Evolutionary conservation across 2,113 vertebrate species (phyloP).

Genomic region (Narcine bancroftii): DNA sequence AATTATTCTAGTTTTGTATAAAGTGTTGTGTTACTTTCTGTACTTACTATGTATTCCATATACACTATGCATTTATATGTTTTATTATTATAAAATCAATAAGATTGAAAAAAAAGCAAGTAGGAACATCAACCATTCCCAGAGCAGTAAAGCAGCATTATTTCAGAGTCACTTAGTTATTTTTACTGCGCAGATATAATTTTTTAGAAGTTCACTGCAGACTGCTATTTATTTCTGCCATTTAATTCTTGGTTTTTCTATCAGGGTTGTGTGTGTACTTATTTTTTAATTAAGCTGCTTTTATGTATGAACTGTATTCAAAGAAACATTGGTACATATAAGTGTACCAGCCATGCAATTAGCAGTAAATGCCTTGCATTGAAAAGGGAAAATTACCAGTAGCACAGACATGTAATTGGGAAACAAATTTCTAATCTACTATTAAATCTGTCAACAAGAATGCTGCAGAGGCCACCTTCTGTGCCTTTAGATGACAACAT

Average conservation of each 20-base stretch:
- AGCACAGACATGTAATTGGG: conserved; percentile 22
- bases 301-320: not conserved
- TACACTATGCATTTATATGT: no score
- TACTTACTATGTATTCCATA: no score
- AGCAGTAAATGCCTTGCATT: not conserved
- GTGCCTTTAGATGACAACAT: not conserved
- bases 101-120: no score
- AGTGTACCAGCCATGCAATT: conserved; percentile 2
- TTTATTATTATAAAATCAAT: no score
- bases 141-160: not conserved
- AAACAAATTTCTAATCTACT: conserved; percentile 23
- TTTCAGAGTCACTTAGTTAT: not conserved
- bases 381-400: not conserved
- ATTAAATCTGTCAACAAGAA: not conserved
- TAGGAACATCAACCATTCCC: not conserved
- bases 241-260: conserved; percentile 1
- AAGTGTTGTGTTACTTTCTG: no score
- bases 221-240: not conserved
- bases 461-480: not conserved
- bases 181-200: not conserved
- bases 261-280: not conserved
- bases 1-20: no score
- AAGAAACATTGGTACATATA: not conserved
- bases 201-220: not conserved
- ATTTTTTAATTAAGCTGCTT: conserved; percentile 6